Conservation (phyloP, 35 echinoderm and acorn worm genomes). For the Chiridota heheva region DNA sequence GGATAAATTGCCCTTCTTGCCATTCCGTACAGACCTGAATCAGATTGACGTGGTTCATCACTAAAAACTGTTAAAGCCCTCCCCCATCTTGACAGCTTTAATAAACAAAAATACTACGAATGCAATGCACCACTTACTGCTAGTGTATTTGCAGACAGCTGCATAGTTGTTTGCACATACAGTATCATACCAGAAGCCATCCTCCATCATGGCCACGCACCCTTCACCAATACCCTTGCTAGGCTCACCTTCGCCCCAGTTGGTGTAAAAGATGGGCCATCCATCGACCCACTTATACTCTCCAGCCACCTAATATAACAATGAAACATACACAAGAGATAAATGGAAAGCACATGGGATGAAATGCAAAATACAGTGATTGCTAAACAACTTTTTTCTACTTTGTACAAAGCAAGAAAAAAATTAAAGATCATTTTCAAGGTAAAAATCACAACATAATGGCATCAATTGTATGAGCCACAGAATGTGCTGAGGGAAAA, state of each 20-base stretch:
- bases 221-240: conserved; percentile 68
- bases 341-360: neutral
- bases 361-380: too few species aligned
- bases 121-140: conserved; percentile 33
- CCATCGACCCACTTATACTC: conserved; percentile 66
- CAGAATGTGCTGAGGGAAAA: too few species aligned
- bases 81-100: neutral
- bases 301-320: conserved; percentile 46
- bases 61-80: neutral
- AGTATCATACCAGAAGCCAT: conserved; percentile 76
- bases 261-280: conserved; percentile 71
- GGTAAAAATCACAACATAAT: neutral
- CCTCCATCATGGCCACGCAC: conserved; percentile 46
- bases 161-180: conserved; percentile 33
- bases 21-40: neutral
- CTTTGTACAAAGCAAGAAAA: neutral
- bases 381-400: neutral
- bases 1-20: too few species aligned
- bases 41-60: neutral
- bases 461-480: too few species aligned
- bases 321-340: neutral
- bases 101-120: neutral
- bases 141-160: conserved; percentile 73
- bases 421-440: neutral
- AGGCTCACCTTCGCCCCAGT: conserved; percentile 78